Evolutionary conservation across 23 tunicate genomes (phyloP).

Genomic region (Trididemnum nubilum): DNA sequence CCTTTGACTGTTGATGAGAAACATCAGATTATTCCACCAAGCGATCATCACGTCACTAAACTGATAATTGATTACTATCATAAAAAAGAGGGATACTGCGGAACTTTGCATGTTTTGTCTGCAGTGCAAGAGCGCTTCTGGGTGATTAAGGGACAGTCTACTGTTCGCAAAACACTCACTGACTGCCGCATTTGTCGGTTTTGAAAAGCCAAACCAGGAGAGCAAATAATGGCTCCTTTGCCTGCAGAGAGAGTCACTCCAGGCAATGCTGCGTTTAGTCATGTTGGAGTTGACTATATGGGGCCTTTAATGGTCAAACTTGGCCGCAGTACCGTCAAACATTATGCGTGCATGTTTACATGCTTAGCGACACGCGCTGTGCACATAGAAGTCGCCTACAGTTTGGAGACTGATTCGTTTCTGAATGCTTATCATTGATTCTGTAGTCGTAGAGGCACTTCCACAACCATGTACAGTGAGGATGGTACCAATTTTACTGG

Average conservation of each 20-base stretch:
- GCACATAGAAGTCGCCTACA: constrained; percentile 33
- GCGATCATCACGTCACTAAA: constrained; percentile 3
- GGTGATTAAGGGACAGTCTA: constrained; percentile 32
- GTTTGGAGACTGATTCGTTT: constrained; percentile 36
- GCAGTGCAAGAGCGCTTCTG: constrained; percentile 20
- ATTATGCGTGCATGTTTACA: constrained; percentile 40
- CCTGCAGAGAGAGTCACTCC: constrained; percentile 34
- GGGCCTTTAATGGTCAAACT: background rate
- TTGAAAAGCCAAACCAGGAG: constrained; percentile 39
- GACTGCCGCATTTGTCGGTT: constrained; percentile 23
- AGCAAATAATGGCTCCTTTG: constrained; percentile 42
- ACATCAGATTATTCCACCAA: constrained; percentile 28
- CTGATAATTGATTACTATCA: constrained; percentile 13
- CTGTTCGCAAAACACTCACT: background rate
- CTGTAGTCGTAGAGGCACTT: constrained; percentile 24
- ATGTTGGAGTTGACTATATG: constrained; percentile 20
- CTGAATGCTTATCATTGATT: constrained; percentile 29
- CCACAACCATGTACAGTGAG: background rate
- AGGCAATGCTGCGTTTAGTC: constrained; percentile 15
- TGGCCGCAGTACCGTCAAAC: constrained; percentile 36
- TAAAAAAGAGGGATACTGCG: constrained; percentile 30
- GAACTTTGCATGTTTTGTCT: constrained; percentile 37
- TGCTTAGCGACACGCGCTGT: constrained; percentile 50
- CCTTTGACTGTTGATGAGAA: background rate
- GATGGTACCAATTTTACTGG: constrained; percentile 29